A percentile compares a stretch with the other conserved stretches of the same genome.
phyloP scores from a whole-genome alignment of 2,888 invertebrate genomes.

The Nomada goodeniana region DNA sequence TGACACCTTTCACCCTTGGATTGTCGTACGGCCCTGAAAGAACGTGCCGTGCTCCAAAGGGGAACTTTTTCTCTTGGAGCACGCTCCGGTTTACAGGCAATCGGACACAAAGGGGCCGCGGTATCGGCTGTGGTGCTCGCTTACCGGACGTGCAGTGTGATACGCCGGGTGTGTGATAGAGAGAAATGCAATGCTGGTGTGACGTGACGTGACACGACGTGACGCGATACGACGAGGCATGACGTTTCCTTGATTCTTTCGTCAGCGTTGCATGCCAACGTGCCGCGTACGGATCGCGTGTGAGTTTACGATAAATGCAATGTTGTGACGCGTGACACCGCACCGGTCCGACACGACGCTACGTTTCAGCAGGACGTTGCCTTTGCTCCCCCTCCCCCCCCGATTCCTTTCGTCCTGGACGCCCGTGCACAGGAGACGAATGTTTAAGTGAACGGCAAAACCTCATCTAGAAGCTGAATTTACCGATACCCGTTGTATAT shows the following conservation, averaged over 20 bases:
- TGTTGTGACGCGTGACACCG: constrained; percentile 57
- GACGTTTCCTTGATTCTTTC: constrained; percentile 9
- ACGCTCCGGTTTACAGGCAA: constrained; percentile 32
- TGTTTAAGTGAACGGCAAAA: constrained; percentile 44
- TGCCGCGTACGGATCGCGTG: constrained; percentile 32
- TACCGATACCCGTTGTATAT: not conserved
- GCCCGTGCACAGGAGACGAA: constrained; percentile 34
- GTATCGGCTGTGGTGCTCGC: constrained; percentile 22
- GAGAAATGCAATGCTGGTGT: constrained; percentile 41
- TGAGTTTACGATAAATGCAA: constrained; percentile 37
- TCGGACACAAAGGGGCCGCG: constrained; percentile 12
- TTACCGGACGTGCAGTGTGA: constrained; percentile 39
- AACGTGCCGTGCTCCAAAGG: constrained; percentile 34
- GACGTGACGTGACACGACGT: constrained; percentile 34
- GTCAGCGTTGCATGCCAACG: constrained; percentile 11
- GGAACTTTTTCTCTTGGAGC: constrained; percentile 10
- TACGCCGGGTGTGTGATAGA: constrained; percentile 46
- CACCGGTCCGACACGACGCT: constrained; percentile 15
- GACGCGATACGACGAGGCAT: constrained; percentile 28
- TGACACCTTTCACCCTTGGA: constrained; percentile 20
- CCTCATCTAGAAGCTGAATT: constrained; percentile 7
- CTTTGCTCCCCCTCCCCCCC: not conserved
- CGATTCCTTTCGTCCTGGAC: constrained; percentile 2
- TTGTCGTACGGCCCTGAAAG: constrained; percentile 43
- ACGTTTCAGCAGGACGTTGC: not conserved